Base-by-base conservation (phyloP, 2,888 invertebrate genomes). In the Drosophila flavopinicola region DNA sequence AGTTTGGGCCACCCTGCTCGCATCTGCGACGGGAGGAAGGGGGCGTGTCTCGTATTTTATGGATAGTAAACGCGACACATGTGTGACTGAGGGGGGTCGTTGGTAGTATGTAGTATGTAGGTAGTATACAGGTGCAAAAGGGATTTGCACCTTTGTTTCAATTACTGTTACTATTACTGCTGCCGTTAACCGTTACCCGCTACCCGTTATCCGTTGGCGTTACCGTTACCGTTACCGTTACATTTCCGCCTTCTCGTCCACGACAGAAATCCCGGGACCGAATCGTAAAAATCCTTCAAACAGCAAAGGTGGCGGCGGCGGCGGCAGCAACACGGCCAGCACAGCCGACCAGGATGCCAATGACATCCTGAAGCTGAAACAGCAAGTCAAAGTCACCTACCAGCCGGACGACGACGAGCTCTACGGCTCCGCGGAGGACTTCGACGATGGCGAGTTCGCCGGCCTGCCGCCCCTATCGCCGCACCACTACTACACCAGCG, bases 241-340 rank as follows among this genome's bases (percentile, higher is more conserved):
- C 72, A 54, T 68, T 59, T 69, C 72, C 57, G 66, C 58, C 35
- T 69, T 71, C 30, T 74, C 51, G 35, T 57, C 73, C 73, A 65
- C 57, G 52, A 59, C 92, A 96, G 96, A 95, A 92, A 96, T 96
- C 78, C 94, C 95, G n/a, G 95, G 95, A 27, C 94, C 95, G 6
- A 93, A 94, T 33, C 90, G 93, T 61, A 92, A 92, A 80, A 93
- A 92, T 80, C 92, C 93, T 42, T 92, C 92, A 74, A 92, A 93
- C 54, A 48, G 74, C 30, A 90, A 91, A 44, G 90, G 83, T 66
- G 69, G 30, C 27, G 64, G 49, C 4, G 54, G 35, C 7, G 27
- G 10, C 35, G 17, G 17, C 35, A 5, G 10, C 35, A 61, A 59
- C 13, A 53, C 57, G 56, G 78, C 69, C 57, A 48, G 47, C 65